Conservation (phyloP, 2,797 vertebrate species). For the Amniataba percoides region DNA sequence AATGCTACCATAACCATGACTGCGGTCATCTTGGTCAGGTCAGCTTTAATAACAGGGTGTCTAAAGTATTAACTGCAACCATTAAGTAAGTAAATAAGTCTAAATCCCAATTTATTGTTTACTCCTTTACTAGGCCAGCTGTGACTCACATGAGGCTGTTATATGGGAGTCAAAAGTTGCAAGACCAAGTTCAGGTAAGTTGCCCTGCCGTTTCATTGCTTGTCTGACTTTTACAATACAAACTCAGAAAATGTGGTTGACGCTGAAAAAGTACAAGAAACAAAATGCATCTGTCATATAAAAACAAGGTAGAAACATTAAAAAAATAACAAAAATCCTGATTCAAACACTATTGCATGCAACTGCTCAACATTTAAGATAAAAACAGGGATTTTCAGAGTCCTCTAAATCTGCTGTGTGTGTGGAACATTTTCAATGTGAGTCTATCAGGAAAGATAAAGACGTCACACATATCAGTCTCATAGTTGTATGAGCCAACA, state of each 20-base stretch:
- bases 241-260: slow-evolving; percentile 33
- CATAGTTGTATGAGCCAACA: neutral
- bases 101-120: slow-evolving; percentile 14
- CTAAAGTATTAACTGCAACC: too few species aligned
- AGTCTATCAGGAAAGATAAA: slow-evolving; percentile 33
- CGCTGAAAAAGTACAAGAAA: slow-evolving; percentile 43
- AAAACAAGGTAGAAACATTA: slow-evolving; percentile 60
- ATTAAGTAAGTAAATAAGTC: too few species aligned
- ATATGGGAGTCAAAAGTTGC: slow-evolving; percentile 8
- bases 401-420: slow-evolving; percentile 20
- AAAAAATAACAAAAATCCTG: slow-evolving; percentile 32
- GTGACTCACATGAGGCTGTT: slow-evolving; percentile 25
- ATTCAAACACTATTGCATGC: slow-evolving; percentile 66
- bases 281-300: slow-evolving; percentile 54
- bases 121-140: neutral
- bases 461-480: slow-evolving; percentile 29
- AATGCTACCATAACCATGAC: slow-evolving; percentile 13
- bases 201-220: slow-evolving; percentile 29
- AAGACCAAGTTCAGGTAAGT: slow-evolving; percentile 19
- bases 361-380: slow-evolving; percentile 64
- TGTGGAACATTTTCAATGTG: slow-evolving; percentile 35
- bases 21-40: slow-evolving; percentile 21
- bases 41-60: neutral
- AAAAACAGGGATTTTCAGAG: slow-evolving; percentile 35
- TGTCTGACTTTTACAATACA: slow-evolving; percentile 29